Base-by-base conservation (phyloP, 2,113 vertebrate species). In the Trogon surrucura region DNA sequence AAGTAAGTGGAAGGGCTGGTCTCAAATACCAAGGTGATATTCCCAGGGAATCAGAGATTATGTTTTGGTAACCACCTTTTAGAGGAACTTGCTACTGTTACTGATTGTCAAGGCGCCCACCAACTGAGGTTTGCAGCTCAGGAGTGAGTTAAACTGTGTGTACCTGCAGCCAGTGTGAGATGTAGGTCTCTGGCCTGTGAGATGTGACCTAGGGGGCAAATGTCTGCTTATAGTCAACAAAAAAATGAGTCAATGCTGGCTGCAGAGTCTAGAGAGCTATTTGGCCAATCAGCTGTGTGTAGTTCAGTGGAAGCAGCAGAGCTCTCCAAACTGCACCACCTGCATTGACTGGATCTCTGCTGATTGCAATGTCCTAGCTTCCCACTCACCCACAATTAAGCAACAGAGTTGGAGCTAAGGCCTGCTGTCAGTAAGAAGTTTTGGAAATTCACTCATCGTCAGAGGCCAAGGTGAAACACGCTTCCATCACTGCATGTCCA, bases 31-130 rank as follows among this genome's bases (percentile, higher is more conserved):
- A 74, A 81, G 8, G 6, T 67, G n/a, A 25, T 75, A 66, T 65
- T 78, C 20, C 10, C 16, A 60, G 8, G 14, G 26, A 88, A 77
- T 0, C 3, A 1, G 23, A 89, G 36, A 44, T 75, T 23, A 74
- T 41, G 21, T 38, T 64, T 71, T 21, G 25, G 30, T 27, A 87
- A 74, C 8, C 11, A n/a, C 20, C 45, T 81, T 89, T 84, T 58
- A 54, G 27, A 51, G n/a, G 25, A 89, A 10, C n/a, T 79, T 74
- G 56, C 22, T 75, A 20, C 32, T 66, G 30, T 45, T 51, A 26
- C 4, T 60, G 48, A 56, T 65, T 54, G 44, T 44, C 38, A 67
- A 0, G 0, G 19, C 0, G 2, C 60, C 54, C 29, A 26, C 25
- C 25, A 38, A 67, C 27, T 47, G 32, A 85, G 23, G 19, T 79